phyloP scores from a whole-genome alignment of 2,113 vertebrate species.

The Chionodraco myersi region DNA sequence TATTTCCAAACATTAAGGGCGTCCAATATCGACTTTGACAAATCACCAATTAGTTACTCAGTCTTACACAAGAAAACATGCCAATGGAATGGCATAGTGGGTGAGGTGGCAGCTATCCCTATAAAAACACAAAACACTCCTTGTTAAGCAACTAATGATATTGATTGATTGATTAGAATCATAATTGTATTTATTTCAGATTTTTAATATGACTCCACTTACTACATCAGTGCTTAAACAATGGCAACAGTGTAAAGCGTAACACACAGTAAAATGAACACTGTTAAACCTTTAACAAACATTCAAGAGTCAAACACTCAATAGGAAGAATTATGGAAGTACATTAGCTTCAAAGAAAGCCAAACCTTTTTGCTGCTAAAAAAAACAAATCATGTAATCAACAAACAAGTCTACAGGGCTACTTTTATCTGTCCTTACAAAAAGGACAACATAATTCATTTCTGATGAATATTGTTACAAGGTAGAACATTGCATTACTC shows the following conservation, averaged over 20 bases:
- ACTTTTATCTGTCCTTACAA: conserved; percentile 11
- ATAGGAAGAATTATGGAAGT: no score
- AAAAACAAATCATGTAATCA: conserved; percentile 38
- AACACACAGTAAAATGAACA: conserved; percentile 51
- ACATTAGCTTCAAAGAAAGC: no score
- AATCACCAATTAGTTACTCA: neutral
- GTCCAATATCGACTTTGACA: neutral
- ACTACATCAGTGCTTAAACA: conserved; percentile 27
- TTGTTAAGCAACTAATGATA: neutral
- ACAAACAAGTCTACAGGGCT: conserved; percentile 21
- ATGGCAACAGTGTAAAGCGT: conserved; percentile 23
- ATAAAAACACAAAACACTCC: neutral
- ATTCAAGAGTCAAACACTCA: no score
- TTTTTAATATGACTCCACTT: conserved; percentile 22
- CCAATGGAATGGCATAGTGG: no score
- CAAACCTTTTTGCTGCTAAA: no score
- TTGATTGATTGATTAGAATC: neutral
- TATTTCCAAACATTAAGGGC: neutral
- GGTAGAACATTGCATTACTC: conserved; percentile 21
- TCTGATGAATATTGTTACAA: conserved; percentile 48
- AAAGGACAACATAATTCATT: conserved; percentile 36
- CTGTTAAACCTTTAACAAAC: conserved; percentile 30
- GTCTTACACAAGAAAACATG: neutral
- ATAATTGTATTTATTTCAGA: conserved; percentile 1
- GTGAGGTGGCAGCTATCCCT: no score